A percentile compares a stretch with the other conserved stretches of the same genome.
phyloP scores from a whole-genome alignment of 2,888 invertebrate species.

The Endomychus coccineus region DNA sequence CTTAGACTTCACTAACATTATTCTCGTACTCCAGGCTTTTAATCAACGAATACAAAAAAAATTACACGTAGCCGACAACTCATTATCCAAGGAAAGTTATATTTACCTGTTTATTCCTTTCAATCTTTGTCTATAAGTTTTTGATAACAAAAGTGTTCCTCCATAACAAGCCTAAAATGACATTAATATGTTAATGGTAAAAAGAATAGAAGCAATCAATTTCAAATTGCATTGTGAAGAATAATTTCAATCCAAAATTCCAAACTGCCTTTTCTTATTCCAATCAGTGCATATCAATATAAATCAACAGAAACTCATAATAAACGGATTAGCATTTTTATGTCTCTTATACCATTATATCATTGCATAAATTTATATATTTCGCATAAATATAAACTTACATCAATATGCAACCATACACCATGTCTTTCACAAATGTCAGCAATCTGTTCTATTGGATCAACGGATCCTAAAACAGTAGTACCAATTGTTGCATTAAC shows the following conservation, averaged over 20 bases:
- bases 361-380: conserved; percentile 2
- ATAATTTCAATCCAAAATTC: no score
- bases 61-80: no score
- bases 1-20: no score
- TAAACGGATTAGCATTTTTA: no score
- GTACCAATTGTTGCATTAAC: conserved; percentile 74
- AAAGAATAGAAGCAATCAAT: no score
- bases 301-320: no score
- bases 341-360: neutral
- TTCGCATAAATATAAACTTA: conserved; percentile 47
- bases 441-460: conserved; percentile 61
- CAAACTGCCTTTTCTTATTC: no score
- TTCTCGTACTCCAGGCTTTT: no score
- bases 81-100: conserved; percentile 32
- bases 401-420: conserved; percentile 80
- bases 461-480: conserved; percentile 78
- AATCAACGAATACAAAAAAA: no score
- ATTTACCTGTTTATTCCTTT: conserved; percentile 28
- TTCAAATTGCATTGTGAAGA: no score
- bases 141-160: conserved; percentile 20
- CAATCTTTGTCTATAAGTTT: conserved; percentile 16
- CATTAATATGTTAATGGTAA: no score
- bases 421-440: conserved; percentile 58
- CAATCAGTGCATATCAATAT: no score
- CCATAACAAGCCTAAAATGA: conserved; percentile 21